Percentiles rank a stretch among this genome's conserved stretches.
Evolutionary conservation across 2,797 vertebrate species (phyloP).

Genomic region (Silurus aristotelis): DNA sequence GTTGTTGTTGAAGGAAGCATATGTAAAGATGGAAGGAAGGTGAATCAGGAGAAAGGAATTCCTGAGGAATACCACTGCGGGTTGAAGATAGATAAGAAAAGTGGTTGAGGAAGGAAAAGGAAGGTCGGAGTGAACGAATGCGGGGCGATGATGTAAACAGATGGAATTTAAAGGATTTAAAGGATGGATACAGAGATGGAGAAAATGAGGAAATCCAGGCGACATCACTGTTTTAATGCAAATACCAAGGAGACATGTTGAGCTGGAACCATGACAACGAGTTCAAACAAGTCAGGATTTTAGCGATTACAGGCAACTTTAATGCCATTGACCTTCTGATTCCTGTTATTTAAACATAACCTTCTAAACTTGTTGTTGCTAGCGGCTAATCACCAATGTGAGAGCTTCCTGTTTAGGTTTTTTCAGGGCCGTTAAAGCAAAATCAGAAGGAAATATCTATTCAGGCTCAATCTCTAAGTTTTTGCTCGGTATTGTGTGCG

Average conservation of each 20-base stretch:
- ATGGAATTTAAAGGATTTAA: neutral
- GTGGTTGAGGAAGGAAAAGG: neutral
- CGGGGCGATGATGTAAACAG: neutral
- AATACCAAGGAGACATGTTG: neutral
- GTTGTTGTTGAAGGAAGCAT: slow-evolving; percentile 18
- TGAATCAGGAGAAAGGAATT: slow-evolving; percentile 12
- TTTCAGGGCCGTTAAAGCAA: neutral
- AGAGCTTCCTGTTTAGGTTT: neutral
- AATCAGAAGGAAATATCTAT: neutral
- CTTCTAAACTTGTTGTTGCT: neutral
- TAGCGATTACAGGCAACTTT: neutral
- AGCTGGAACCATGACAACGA: neutral
- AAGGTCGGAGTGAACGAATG: neutral
- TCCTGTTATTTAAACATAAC: neutral
- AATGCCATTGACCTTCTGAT: neutral
- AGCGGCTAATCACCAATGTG: neutral
- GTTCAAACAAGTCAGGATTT: neutral
- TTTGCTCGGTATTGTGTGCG: neutral
- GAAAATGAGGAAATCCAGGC: neutral
- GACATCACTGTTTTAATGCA: neutral
- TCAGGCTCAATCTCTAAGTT: neutral
- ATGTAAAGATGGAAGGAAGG: slow-evolving; percentile 31
- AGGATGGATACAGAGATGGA: neutral
- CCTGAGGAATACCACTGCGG: neutral
- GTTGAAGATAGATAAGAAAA: slow-evolving; percentile 31